Evolutionary conservation across 2,797 vertebrate species (phyloP).

Genomic region (Cynopterus sphinx): DNA sequence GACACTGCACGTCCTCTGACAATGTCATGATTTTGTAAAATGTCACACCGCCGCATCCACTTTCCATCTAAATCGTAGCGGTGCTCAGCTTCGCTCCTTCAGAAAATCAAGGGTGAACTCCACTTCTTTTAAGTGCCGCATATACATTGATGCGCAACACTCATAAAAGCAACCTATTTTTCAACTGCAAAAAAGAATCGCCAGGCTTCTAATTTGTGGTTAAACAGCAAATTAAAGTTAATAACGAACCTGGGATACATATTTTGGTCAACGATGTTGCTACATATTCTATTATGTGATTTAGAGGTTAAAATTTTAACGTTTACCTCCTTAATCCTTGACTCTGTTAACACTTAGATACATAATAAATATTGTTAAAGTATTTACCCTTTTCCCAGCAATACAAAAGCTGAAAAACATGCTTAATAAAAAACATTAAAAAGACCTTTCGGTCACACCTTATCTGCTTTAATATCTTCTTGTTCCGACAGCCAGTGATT

Average conservation of each 20-base stretch:
- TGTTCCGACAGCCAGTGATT: constrained; percentile 98
- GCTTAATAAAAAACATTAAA: neutral
- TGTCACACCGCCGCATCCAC: neutral
- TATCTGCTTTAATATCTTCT: constrained; percentile 98
- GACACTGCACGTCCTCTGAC: neutral
- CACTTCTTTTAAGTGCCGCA: neutral
- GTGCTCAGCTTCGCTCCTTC: neutral
- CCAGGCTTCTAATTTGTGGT: neutral
- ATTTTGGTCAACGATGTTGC: neutral
- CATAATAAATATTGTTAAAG: neutral
- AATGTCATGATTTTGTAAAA: too few species aligned
- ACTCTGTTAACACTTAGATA: neutral
- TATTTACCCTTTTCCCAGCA: neutral
- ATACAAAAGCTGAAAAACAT: neutral
- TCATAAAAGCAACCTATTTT: neutral
- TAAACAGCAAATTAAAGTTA: neutral
- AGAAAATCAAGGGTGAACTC: neutral
- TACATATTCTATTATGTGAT: neutral
- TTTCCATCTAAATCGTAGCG: neutral
- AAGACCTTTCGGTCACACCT: constrained; percentile 85
- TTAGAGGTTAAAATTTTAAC: neutral
- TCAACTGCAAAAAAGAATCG: neutral
- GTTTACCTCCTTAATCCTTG: neutral
- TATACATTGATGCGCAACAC: neutral
- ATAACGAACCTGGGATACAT: neutral